Evolutionary conservation across 2,797 vertebrate species (phyloP), one percentile per base, ranked within the genome.

Genomic region (Parauchenoglanis punctatus): DNA sequence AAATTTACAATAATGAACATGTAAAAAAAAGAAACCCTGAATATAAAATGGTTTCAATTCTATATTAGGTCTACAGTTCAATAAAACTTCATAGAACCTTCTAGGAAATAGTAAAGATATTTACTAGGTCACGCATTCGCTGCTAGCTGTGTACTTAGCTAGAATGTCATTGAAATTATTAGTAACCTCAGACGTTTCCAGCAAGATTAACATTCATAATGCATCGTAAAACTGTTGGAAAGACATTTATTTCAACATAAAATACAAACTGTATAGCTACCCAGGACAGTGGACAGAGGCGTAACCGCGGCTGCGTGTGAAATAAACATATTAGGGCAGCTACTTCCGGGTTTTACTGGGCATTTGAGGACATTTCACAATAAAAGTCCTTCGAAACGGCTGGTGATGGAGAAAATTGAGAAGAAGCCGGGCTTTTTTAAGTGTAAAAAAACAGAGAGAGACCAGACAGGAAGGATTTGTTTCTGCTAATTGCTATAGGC

Each of bases 321-420:
- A 83, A 23, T 49, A 18, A 40, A 80, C 81, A 77, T 54, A 72
- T 75, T 5, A 25, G 1, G 0, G 28, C 13, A 28, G 15, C 15
- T 17, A 67, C 35, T 86, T 83, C 81, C 61, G 61, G 81, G 17
- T 31, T 31, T 83, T 20, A 10, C 25, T 72, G 86, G 54, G 81
- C 76, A 72, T 82, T 63, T 0, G 6, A 20, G 0, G 49, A 1
- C 4, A 10, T 83, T 86, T 86, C 83, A 89, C 81, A 91, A 88
- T 89, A 91, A 91, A 91, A 89, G 90, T 52, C 80, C 0, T 11
- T 7, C 4, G 3, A 25, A 18, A 12, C 1, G 7, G 3, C 25
- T n/a, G 56, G 10, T 6, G 11, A 7, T 40, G 2, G 63, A 54
- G 5, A 17, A 17, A 40, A 68, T 0, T 2, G 61, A 63, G 23